Conservation (phyloP, 1,140 invertebrate genomes). For the Muscidifurax raptorellus region DNA sequence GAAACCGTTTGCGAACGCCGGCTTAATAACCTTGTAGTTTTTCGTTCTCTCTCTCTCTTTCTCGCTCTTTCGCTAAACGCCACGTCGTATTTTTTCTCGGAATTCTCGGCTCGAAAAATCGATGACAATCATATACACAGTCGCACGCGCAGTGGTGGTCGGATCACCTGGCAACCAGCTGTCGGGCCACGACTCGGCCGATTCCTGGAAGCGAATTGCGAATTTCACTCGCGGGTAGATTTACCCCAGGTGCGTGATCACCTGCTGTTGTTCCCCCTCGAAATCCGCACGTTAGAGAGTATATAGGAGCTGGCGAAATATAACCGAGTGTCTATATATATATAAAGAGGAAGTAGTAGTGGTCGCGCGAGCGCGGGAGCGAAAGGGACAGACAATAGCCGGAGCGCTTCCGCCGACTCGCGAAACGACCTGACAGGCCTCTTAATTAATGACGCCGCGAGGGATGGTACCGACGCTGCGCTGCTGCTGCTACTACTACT, state of each 20-base stretch:
- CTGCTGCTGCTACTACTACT: background rate
- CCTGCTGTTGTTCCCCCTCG: slow-evolving; percentile 60
- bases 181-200: slow-evolving; percentile 42
- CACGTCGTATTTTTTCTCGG: background rate
- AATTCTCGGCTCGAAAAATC: background rate
- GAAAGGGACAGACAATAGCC: slow-evolving; percentile 64
- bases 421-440: slow-evolving; percentile 27
- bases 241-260: slow-evolving; percentile 68
- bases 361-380: slow-evolving; percentile 7
- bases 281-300: slow-evolving; percentile 56
- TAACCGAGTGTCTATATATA: slow-evolving; percentile 64
- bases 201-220: slow-evolving; percentile 35
- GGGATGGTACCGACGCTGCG: background rate
- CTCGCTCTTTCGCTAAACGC: background rate
- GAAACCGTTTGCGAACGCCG: no score
- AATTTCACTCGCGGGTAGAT: slow-evolving; percentile 44
- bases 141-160: slow-evolving; percentile 44
- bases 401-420: slow-evolving; percentile 61
- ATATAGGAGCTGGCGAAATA: slow-evolving; percentile 59
- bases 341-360: background rate
- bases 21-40: background rate
- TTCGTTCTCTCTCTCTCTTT: background rate
- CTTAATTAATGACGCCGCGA: slow-evolving; percentile 33
- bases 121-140: slow-evolving; percentile 5
- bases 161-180: slow-evolving; percentile 68